Base-by-base conservation (phyloP, 2,113 vertebrate species). In the Ploceus nigricollis region DNA sequence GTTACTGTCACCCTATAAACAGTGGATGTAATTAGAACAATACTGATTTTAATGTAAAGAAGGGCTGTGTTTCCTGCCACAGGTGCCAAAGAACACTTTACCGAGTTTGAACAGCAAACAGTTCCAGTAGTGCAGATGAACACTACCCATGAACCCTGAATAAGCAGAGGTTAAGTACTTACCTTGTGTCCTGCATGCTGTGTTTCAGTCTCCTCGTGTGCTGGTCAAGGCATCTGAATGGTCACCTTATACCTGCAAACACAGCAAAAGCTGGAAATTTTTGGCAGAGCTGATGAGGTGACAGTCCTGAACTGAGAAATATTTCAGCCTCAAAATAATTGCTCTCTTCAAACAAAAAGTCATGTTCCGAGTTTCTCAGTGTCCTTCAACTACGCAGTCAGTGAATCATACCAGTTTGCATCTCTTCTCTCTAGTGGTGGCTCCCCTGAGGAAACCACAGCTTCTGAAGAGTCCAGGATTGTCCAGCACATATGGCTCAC, bases 401-500 rank as follows among this genome's bases (percentile, higher is more conserved):
- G 39, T 20, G 61, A 75, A 84, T 28, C 24, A 37, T 0, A 75
- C 3, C 23, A 18, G 18, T 37, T 70, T 42, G 13, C 21, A 20
- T 0, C 0, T 60, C 22, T 85, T 27, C 44, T 57, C 37, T 45
- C 27, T 13, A 73, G 16, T 27, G 21, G n/a, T 21, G 82, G 56
- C 40, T 87, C n/a, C 15, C 18, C 63, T 60, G 54, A 65, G 33
- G 58, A 82, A 93, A 51, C 17, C 18, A 20, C 2, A 25, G 63
- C 71, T 93, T 84, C 70, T 51, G 31, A 68, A 89, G 51, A 57
- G 37, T 27, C 37, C 4, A 3, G 24, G 15, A 17, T 25, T 35
- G 40, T 16, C 57, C 15, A 2, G 44, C 22, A 28, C 0, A 0
- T 19, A 14, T 6, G 13, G 42, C 5, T 1, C 19, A 17, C 33